Base-by-base conservation (phyloP, 2,113 vertebrate genomes). In the Physeter macrocephalus region DNA sequence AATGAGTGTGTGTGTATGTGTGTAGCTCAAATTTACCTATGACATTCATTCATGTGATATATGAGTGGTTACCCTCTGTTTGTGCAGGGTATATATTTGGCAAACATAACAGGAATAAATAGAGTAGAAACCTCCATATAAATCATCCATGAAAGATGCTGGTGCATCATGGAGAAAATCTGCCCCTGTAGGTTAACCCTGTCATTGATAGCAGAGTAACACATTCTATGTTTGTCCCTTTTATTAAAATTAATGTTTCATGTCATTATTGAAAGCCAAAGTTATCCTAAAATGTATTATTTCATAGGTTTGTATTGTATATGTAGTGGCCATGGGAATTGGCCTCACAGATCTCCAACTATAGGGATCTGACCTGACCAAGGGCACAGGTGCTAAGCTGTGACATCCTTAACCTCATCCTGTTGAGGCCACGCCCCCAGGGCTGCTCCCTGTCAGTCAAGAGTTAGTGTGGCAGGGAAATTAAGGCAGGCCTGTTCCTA, bases 231-330 rank as follows among this genome's bases (percentile, higher is more conserved):
- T 66, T 95, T 90, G 67, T 66, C 34, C 59, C 43, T 93, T 66
- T 69, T 69, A 61, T 89, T 90, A 88, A 72, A 92, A 78, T 94
- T 57, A 82, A 29, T 71, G 23, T 84, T 84, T 96, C n/a, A 59
- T 49, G 20, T 61, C 20, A 69, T 90, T 85, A 83, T 52, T 91
- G 85, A 91, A 85, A 84, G 36, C 59, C 59, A 88, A 64, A 59
- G 1, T 95, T 87, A 15, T 69, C 90, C 86, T 69, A 54, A 36
- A 81, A 36, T 93, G 7, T 46, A 64, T 92, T 92, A 77, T 86
- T 88, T 52, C 59, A 43, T 61, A n/a, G 75, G 14, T 71, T 92
- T 81, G 71, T 41, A 54, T 57, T 85, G 10, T 78, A 0, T 78
- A 9, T 74, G 52, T 43, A 36, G 41, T 21, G 10, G 41, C 29